Conservation (phyloP, 2,113 vertebrate species). For the Tenebrosternarchus preto region DNA sequence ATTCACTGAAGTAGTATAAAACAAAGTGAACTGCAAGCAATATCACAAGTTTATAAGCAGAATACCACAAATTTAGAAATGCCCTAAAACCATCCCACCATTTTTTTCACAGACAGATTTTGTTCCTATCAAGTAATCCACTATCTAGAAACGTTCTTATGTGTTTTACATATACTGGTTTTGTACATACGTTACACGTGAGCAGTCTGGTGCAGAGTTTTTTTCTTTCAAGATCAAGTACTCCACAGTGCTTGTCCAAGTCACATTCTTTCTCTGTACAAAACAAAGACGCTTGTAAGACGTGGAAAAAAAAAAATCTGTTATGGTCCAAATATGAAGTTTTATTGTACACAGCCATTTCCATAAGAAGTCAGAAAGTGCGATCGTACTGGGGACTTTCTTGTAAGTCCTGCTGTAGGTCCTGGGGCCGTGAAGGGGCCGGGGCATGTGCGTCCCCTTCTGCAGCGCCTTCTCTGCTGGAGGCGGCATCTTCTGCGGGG, state of each 20-base stretch:
- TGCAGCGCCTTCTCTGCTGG: slow-evolving; percentile 61
- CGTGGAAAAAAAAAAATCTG: no score
- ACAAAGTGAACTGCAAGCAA: no score
- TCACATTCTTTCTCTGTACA: slow-evolving; percentile 84
- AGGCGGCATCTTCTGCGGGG: slow-evolving; percentile 47
- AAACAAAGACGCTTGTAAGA: slow-evolving; percentile 12
- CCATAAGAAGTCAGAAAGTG: background rate
- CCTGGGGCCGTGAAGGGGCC: slow-evolving; percentile 68
- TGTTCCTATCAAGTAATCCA: no score
- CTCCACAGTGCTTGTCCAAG: slow-evolving; percentile 81
- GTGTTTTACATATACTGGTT: background rate
- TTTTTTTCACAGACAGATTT: no score
- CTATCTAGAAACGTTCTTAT: background rate
- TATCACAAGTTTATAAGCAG: no score
- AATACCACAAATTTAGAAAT: no score
- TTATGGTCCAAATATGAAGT: background rate
- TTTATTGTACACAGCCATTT: background rate
- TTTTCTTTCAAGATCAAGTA: slow-evolving; percentile 82
- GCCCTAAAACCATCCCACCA: no score
- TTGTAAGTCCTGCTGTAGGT: slow-evolving; percentile 72
- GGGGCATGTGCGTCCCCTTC: slow-evolving; percentile 64
- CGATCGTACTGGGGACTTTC: slow-evolving; percentile 78
- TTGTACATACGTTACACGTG: slow-evolving; percentile 80
- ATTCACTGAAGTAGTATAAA: no score
- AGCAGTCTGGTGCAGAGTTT: slow-evolving; percentile 80